phyloP scores from a whole-genome alignment of 1,140 invertebrate genomes.

The Cryptotermes secundus region DNA sequence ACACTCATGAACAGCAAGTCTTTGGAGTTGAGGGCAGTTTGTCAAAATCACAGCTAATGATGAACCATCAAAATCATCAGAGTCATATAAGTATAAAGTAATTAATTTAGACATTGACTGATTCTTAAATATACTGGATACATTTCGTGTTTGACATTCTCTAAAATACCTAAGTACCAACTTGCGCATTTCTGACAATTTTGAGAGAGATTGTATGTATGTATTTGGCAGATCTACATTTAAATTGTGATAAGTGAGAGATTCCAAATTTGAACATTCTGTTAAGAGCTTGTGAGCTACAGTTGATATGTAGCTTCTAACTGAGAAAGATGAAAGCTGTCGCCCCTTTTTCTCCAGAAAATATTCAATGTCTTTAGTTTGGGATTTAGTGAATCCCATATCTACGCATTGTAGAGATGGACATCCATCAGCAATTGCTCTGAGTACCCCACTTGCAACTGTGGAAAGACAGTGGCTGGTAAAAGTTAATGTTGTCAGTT shows the following conservation, averaged over 20 bases:
- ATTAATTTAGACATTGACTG: neutral
- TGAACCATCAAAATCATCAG: neutral
- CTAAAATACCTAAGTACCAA: neutral
- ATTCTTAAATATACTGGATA: neutral
- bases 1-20: neutral
- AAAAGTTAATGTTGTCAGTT: neutral
- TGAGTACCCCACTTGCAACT: neutral
- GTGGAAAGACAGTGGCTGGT: neutral
- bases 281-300: neutral
- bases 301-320: neutral
- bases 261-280: neutral
- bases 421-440: neutral
- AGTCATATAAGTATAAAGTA: neutral
- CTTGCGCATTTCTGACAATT: neutral
- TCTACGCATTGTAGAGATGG: neutral
- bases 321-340: neutral
- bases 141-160: neutral
- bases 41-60: neutral
- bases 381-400: neutral
- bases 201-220: neutral
- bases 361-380: neutral
- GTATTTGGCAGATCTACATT: neutral
- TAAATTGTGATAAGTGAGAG: neutral
- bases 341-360: neutral
- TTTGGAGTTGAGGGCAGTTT: neutral